Evolutionary conservation across 2,888 invertebrate species (phyloP).

Genomic region (Pachycephus smyrnensis): DNA sequence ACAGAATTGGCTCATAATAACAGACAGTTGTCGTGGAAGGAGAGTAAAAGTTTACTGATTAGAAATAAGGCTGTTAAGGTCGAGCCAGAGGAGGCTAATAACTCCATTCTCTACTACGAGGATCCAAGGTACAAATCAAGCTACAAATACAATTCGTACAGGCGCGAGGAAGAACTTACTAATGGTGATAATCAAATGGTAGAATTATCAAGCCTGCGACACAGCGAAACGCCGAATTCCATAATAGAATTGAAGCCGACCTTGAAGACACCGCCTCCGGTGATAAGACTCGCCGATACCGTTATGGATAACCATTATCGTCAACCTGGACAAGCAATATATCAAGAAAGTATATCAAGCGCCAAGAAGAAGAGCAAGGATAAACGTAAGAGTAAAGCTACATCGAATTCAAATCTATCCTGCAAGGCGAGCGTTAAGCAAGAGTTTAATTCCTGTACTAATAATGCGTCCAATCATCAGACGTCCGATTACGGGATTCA

Average conservation of each 20-base stretch:
- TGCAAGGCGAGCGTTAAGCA: conserved; percentile 41
- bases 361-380: conserved; percentile 27
- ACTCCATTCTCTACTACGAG: background rate
- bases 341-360: background rate
- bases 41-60: background rate
- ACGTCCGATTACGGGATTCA: conserved; percentile 38
- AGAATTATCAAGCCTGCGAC: background rate
- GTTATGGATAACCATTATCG: background rate
- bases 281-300: background rate
- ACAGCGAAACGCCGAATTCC: conserved; percentile 9
- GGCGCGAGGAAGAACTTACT: background rate
- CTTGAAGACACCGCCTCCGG: background rate
- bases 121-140: background rate
- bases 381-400: conserved; percentile 30
- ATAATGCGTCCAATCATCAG: conserved; percentile 34
- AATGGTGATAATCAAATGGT: background rate
- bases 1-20: conserved; percentile 31
- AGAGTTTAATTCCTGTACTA: conserved; percentile 33
- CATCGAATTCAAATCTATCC: conserved; percentile 29
- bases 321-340: background rate
- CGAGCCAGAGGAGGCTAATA: conserved; percentile 30
- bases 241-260: conserved; percentile 9
- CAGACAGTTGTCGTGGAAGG: conserved; percentile 32
- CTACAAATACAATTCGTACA: background rate
- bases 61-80: conserved; percentile 24